Evolutionary conservation across 1,140 invertebrate genomes (phyloP).

Genomic region (Drosophila cardini): DNA sequence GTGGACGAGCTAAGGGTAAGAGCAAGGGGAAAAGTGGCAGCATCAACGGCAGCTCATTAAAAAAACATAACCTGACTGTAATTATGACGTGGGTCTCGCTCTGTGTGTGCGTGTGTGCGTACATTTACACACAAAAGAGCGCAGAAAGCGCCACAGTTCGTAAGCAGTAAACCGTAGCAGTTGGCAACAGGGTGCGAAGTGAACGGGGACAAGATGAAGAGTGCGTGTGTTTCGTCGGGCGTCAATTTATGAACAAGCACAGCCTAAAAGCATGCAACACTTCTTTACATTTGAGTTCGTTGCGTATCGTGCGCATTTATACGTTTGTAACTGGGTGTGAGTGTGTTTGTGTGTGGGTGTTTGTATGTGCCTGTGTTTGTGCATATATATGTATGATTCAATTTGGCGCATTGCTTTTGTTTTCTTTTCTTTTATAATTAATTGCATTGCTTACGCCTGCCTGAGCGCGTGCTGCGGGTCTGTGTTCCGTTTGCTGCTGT

Average conservation of each 20-base stretch:
- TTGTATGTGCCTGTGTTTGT: conserved; percentile 11
- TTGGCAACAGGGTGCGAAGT: background rate
- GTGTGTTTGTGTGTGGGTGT: conserved; percentile 20
- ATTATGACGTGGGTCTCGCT: conserved; percentile 54
- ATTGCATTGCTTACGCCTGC: conserved; percentile 79
- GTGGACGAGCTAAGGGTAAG: background rate
- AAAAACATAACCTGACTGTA: conserved; percentile 75
- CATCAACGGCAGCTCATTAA: conserved; percentile 62
- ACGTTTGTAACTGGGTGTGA: background rate
- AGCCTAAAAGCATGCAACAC: conserved; percentile 77
- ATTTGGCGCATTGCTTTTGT: conserved; percentile 75
- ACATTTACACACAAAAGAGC: conserved; percentile 8
- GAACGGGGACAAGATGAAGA: background rate
- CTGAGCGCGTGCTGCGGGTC: conserved; percentile 38
- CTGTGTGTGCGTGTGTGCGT: background rate
- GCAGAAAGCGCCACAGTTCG: conserved; percentile 37
- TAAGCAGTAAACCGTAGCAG: conserved; percentile 24
- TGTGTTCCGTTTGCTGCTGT: conserved; percentile 44
- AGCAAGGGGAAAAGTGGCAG: background rate
- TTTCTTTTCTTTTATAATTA: conserved; percentile 81
- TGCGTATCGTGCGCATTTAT: conserved; percentile 5
- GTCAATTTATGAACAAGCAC: conserved; percentile 72
- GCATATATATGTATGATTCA: conserved; percentile 50
- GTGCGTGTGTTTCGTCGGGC: conserved; percentile 12
- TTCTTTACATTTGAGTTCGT: conserved; percentile 52